Evolutionary conservation across 2,888 invertebrate genomes (phyloP), one percentile per base, ranked within the genome.

Genomic region (Torymus auratus): DNA sequence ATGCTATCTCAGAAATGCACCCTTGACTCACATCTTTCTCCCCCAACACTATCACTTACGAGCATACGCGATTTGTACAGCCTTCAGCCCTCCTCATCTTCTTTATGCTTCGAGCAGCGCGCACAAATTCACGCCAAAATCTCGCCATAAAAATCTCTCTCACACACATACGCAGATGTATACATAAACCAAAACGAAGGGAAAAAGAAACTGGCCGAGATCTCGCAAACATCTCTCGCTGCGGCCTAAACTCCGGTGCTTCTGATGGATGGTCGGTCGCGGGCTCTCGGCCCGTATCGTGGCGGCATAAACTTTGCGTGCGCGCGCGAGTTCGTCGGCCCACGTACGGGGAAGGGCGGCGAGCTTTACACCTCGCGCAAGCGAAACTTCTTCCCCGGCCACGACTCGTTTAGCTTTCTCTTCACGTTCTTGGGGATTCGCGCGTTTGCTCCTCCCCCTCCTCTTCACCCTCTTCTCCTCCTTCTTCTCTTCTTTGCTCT

Each of bases 381-480:
- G 78, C 77, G 64, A 61, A 78, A 78, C 72, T 78, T 78, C 71
- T 70, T 65, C 78, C 62, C 7, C 23, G 23, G 7, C 53, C 28
- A 28, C n/a, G 60, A n/a, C 74, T 62, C 15, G 64, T 80, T 73
- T 50, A 62, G 74, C 65, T 82, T 82, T 74, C 74, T 65, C 15
- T 41, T 62, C 80, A 82, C 80, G 80, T 75, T 72, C 74, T 73
- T 65, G n/a, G 20, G 65, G 80, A 70, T 76, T 77, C 69, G n/a
- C 50, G 12, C 69, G 13, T 10, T n/a, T 23, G 13, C 28, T 56
- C 23, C 17, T 53, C 52, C 15, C 12, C 14, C 28, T 14, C 15
- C 14, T 56, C 28, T 17, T 17, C 52, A 2, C 13, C 55, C 7
- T 53, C n/a, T 15, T 55, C 56, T 28, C 41, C 5, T 53, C 23